A percentile compares a stretch with the other conserved stretches of the same genome.
Conservation (phyloP, 2,888 invertebrate genomes). For the Cryptosula pallasiana region DNA sequence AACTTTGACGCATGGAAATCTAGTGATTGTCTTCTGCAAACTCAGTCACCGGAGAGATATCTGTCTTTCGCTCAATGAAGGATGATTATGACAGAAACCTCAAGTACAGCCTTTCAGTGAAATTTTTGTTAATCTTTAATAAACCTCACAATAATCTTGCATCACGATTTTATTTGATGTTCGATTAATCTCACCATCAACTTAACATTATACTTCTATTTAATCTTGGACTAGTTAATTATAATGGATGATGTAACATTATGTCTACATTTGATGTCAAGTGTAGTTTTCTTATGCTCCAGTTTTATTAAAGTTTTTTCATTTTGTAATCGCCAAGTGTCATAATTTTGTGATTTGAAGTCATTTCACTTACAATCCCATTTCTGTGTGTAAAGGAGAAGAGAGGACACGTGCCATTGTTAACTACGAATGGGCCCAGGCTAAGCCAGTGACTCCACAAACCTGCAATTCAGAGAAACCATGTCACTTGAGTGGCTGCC, state of each 20-base stretch:
- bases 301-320: too few relatives aligned
- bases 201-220: too few relatives aligned
- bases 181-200: too few relatives aligned
- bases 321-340: too few relatives aligned
- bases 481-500: background rate
- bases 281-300: too few relatives aligned
- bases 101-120: background rate
- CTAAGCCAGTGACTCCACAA: background rate
- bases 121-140: background rate
- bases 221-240: too few relatives aligned
- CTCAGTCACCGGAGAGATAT: slow-evolving; percentile 28
- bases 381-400: background rate
- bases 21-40: slow-evolving; percentile 39
- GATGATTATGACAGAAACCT: background rate
- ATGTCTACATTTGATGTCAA: too few relatives aligned
- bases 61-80: slow-evolving; percentile 13
- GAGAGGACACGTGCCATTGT: background rate
- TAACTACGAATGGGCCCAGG: background rate
- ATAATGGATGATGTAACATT: too few relatives aligned
- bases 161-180: too few relatives aligned
- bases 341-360: background rate
- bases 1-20: too few relatives aligned
- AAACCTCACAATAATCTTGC: too few relatives aligned
- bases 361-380: background rate
- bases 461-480: background rate